A percentile compares a stretch with the other conserved stretches of the same genome.
These are phyloP conservation scores for Alfaro cultratus DNA, from an alignment of 2,797 vertebrate genomes.

Conservation along the genomic window DNA sequence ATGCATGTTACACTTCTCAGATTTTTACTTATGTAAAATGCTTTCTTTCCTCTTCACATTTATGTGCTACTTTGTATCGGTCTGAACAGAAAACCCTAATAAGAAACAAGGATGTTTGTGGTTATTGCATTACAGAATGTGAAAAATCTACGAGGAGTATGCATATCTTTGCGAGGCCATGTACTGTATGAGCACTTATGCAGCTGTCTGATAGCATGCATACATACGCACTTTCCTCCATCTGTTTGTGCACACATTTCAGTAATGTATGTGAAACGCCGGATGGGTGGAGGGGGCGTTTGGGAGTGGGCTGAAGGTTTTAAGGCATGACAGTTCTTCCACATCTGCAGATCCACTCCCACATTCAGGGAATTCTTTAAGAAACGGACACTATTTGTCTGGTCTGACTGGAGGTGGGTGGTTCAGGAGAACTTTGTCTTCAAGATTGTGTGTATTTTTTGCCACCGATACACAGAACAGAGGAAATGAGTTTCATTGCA, in stretches of 20 bases:
- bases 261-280: constrained; percentile 36
- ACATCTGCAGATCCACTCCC: constrained; percentile 68
- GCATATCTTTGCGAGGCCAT: neutral
- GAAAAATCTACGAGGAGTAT: neutral
- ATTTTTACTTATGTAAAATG: neutral
- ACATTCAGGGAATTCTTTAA: constrained; percentile 67
- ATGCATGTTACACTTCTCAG: neutral
- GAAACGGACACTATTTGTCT: constrained; percentile 52
- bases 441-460: constrained; percentile 45
- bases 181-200: constrained; percentile 1
- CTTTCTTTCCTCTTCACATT: neutral
- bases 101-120: neutral
- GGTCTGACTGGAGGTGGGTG: constrained; percentile 2
- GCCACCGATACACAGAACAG: constrained; percentile 41
- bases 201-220: constrained; percentile 23
- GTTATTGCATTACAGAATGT: neutral
- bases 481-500: constrained; percentile 74
- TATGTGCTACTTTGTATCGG: neutral
- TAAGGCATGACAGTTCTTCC: constrained; percentile 30
- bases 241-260: constrained; percentile 32
- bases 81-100: neutral
- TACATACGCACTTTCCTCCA: constrained; percentile 14
- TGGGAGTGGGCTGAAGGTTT: constrained; percentile 28
- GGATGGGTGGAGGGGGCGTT: constrained; percentile 18
- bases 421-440: constrained; percentile 32